phyloP scores from a whole-genome alignment of 2,797 vertebrate genomes.

The Phoebastria nigripes region DNA sequence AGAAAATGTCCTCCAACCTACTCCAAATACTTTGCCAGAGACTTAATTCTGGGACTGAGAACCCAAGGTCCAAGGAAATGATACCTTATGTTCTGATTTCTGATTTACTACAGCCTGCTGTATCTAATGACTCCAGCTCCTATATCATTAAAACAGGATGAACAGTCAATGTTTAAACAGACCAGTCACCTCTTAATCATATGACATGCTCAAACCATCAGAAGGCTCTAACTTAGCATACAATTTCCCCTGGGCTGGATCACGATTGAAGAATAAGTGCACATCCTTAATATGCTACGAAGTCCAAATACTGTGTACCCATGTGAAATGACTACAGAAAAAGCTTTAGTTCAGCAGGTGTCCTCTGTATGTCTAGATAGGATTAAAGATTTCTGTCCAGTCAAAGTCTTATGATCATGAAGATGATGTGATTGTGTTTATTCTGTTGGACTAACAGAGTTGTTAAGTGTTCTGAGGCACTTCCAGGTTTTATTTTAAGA shows the following conservation, averaged over 20 bases:
- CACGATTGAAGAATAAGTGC: background rate
- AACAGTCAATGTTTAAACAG: background rate
- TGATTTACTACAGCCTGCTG: background rate
- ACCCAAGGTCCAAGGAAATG: background rate
- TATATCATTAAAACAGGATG: background rate
- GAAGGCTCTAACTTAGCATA: background rate
- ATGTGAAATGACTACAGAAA: background rate
- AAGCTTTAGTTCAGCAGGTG: background rate
- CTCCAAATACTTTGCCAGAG: background rate
- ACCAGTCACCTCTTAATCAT: background rate
- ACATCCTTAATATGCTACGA: background rate
- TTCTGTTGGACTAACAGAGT: background rate
- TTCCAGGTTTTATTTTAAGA: background rate
- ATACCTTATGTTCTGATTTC: background rate
- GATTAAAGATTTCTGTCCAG: background rate
- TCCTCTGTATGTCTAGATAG: background rate
- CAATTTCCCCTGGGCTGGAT: background rate
- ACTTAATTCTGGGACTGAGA: background rate
- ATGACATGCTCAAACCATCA: background rate
- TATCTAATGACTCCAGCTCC: background rate
- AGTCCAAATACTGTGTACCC: fast-evolving
- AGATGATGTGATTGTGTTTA: background rate
- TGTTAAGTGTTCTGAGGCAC: background rate
- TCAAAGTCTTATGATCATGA: background rate
- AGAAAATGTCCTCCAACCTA: background rate